These are phyloP conservation scores for Pygathrix nemaeus DNA, from an alignment of 2,113 vertebrate genomes.

Conservation along the genomic window DNA sequence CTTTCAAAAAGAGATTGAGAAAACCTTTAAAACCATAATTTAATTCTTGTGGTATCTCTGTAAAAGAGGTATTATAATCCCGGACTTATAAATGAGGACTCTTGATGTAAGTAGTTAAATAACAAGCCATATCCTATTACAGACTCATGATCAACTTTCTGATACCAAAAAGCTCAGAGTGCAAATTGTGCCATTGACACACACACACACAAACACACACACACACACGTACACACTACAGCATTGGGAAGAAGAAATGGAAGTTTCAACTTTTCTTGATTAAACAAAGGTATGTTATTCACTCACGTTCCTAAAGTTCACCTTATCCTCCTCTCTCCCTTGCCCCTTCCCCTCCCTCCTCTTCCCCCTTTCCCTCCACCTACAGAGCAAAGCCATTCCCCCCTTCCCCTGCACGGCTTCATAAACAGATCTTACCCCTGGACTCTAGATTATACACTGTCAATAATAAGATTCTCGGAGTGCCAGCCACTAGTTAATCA, in stretches of 20 bases:
- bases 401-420: not conserved
- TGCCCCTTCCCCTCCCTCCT: not conserved
- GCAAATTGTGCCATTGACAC: not conserved
- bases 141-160: not conserved
- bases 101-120: not conserved
- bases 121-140: not conserved
- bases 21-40: constrained; percentile 12
- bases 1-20: not conserved
- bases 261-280: not conserved
- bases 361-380: not conserved
- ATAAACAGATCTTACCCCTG: not conserved
- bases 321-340: not conserved
- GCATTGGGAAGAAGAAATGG: not conserved
- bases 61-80: not conserved
- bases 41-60: not conserved
- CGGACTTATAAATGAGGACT: not conserved
- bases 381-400: not conserved
- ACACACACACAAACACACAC: not conserved
- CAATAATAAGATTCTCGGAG: not conserved
- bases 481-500: not conserved
- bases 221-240: rapidly evolving
- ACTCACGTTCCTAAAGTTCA: not conserved
- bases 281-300: not conserved
- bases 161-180: not conserved
- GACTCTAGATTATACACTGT: not conserved